Evolutionary conservation across 2,888 invertebrate species (phyloP), one percentile per base, ranked within the genome.

Genomic region (Xylophagus ater): DNA sequence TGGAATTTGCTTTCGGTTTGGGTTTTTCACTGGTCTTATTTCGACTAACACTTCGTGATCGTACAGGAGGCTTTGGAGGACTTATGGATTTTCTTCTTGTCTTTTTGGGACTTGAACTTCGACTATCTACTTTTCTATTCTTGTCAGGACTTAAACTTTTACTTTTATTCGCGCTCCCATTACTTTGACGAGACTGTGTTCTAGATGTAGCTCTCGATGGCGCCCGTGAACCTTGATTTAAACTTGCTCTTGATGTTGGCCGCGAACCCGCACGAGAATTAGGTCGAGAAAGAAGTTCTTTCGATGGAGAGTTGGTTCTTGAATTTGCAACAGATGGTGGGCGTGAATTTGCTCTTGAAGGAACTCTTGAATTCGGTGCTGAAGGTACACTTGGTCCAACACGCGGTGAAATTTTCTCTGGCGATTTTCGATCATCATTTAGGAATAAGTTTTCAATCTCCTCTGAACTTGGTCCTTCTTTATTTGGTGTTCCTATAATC

Each of bases 401-500:
- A 3, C 56, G 52, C 1, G 62, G 37, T 0, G 64, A 65, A 41
- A 65, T 65, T 40, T 58, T 59, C 0, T 63, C 59, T n/a, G 55
- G 32, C 0, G 61, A 58, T 14, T 56, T 57, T 1, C 58, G 50
- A 7, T 25, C 29, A 12, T 34, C 26, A 21, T 13, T 36, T 2
- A 47, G 34, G 15, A 53, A 52, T 10, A 1, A 56, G 53, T 29
- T 52, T 4, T 44, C 37, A 8, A 35, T 25, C 14, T 47, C 57
- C 51, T 37, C 55, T 47, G 46, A 37, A 6, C 40, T 48, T 4
- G 42, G 41, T 10, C 45, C 39, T 15, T 65, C 65, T 44, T 60
- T 63, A 38, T 65, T 65, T 3, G 65, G 65, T 0, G 65, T 65
- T 2, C 65, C 65, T 34, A 65, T 58, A 10, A 65, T 65, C 1